A percentile compares a stretch with the other conserved stretches of the same genome.
Conservation (phyloP, 2,113 vertebrate genomes). For the Ammodytes dubius region DNA sequence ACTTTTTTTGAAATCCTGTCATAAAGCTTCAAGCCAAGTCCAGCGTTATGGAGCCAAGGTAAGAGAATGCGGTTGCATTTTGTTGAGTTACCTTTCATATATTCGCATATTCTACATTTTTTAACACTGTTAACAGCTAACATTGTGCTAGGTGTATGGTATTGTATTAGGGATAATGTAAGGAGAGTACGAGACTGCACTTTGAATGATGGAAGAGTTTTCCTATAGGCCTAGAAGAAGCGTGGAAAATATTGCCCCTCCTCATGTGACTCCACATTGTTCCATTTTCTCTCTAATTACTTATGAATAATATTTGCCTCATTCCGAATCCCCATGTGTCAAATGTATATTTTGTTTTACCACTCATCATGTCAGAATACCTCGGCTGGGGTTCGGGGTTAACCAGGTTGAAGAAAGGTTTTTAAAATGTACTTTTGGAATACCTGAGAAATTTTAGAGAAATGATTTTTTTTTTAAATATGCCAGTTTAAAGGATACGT, state of each 20-base stretch:
- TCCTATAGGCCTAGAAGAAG: neutral
- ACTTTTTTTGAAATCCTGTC: conserved; percentile 7
- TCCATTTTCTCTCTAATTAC: neutral
- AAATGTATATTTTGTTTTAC: neutral
- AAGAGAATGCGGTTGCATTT: conserved; percentile 16
- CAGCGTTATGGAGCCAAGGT: conserved; percentile 60
- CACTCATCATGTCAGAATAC: neutral
- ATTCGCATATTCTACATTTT: neutral
- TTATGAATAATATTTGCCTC: no score
- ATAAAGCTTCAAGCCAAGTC: conserved; percentile 7
- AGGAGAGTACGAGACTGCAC: neutral
- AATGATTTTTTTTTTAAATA: neutral
- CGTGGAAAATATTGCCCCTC: conserved; percentile 25
- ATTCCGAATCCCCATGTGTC: neutral
- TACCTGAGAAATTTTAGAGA: no score
- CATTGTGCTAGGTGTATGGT: neutral
- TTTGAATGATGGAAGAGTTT: neutral
- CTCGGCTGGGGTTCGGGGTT: no score
- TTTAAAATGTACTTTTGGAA: neutral
- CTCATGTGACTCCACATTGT: conserved; percentile 1
- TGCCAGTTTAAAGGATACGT: neutral
- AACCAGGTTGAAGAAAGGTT: neutral
- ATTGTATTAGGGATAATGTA: neutral
- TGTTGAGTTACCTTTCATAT: rapidly evolving
- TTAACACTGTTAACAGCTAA: neutral